These are phyloP conservation scores for Apamea crenata DNA, from an alignment of 2,888 invertebrate species.

Conservation along the genomic window DNA sequence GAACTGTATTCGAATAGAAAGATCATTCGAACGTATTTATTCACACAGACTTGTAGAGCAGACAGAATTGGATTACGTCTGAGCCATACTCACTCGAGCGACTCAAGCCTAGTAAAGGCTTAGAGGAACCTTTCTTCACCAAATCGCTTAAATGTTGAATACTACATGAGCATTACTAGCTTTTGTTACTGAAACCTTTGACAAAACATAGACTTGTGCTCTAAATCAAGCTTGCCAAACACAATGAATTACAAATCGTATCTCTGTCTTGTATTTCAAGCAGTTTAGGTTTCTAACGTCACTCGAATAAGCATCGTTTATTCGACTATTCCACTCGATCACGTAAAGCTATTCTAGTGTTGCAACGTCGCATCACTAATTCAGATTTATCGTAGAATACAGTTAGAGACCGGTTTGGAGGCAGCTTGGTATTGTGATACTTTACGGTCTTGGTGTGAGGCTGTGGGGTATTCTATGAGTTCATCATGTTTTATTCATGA, in stretches of 20 bases:
- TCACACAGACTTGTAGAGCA: slow-evolving; percentile 51
- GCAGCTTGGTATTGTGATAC: slow-evolving; percentile 58
- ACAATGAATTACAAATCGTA: slow-evolving; percentile 30
- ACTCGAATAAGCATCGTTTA: slow-evolving; percentile 41
- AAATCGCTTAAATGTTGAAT: slow-evolving; percentile 51
- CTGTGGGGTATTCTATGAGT: slow-evolving; percentile 38
- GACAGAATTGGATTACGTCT: slow-evolving; percentile 61
- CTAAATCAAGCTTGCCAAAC: slow-evolving; percentile 17
- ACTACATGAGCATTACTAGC: slow-evolving; percentile 24
- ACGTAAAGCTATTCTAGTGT: slow-evolving; percentile 58
- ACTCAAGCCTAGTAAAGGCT: slow-evolving; percentile 60
- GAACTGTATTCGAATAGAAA: slow-evolving; percentile 40
- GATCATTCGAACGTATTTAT: slow-evolving; percentile 55
- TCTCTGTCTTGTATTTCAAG: slow-evolving; percentile 24
- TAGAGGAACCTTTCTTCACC: slow-evolving; percentile 53
- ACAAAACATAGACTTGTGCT: slow-evolving; percentile 7
- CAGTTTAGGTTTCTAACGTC: slow-evolving; percentile 25
- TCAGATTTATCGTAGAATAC: slow-evolving; percentile 67
- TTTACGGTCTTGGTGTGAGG: slow-evolving; percentile 49
- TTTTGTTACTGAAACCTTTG: slow-evolving; percentile 25
- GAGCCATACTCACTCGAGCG: slow-evolving; percentile 57
- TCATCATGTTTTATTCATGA: slow-evolving; percentile 48
- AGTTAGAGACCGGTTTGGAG: slow-evolving; percentile 69
- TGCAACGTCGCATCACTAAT: slow-evolving; percentile 63
- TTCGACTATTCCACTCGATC: slow-evolving; percentile 49